phyloP scores from a whole-genome alignment of 2,113 vertebrate species.

The Scomber scombrus region DNA sequence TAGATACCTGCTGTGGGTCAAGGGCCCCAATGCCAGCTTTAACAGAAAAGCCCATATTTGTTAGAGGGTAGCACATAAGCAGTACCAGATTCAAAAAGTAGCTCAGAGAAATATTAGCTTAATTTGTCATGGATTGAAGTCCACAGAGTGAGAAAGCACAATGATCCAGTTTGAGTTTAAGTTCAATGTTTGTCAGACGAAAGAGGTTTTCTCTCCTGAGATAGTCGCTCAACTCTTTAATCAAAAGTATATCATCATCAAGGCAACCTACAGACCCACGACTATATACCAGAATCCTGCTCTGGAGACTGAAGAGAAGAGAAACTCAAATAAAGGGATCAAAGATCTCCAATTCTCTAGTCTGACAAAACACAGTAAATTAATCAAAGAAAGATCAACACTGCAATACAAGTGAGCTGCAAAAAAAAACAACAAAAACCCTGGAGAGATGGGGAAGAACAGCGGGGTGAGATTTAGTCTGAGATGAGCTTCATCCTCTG shows the following conservation, averaged over 20 bases:
- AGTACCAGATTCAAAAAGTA: not conserved
- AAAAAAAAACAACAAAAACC: conserved; percentile 5
- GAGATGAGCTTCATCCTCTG: conserved; percentile 64
- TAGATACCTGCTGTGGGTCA: conserved; percentile 3
- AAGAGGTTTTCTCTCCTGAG: conserved; percentile 35
- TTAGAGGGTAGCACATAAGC: conserved; percentile 4
- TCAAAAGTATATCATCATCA: conserved; percentile 49
- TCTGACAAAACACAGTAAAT: conserved; percentile 61
- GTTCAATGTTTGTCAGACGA: not conserved
- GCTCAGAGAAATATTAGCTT: not conserved
- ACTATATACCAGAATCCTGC: not conserved
- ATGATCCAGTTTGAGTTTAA: not conserved
- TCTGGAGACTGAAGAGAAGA: conserved; percentile 24
- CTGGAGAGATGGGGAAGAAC: conserved; percentile 29
- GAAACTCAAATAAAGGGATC: conserved; percentile 51
- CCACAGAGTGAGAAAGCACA: not conserved
- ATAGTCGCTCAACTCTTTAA: conserved; percentile 19
- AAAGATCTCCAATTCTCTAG: conserved; percentile 35
- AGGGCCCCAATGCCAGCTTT: not conserved
- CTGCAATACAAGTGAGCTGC: conserved; percentile 20
- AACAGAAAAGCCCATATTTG: not conserved
- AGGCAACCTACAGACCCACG: conserved; percentile 27
- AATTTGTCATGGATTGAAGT: not conserved
- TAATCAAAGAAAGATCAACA: conserved; percentile 65
- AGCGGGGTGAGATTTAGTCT: conserved; percentile 47